Base-by-base conservation (phyloP, 2,113 vertebrate species). In the Myrmecobius fasciatus region DNA sequence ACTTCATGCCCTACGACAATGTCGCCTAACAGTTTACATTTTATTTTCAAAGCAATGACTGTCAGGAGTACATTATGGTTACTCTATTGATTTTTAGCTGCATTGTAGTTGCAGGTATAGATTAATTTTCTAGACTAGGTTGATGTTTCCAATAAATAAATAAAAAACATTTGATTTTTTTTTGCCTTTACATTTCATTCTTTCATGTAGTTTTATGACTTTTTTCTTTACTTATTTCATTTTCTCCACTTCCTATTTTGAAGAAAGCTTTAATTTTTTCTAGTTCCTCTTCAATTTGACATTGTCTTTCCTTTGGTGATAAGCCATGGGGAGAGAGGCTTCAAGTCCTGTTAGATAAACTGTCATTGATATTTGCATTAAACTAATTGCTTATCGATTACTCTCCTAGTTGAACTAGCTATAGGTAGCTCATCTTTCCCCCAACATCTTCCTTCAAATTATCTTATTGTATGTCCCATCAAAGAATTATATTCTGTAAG, bases 401-500 rank as follows among this genome's bases (percentile, higher is more conserved):
- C 0, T 52, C 28, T 54, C 11, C 31, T 91, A 12, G 51, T 75
- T 89, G 17, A 96, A 91, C 93, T 25, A 91, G 26, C 7, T 46
- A 28, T 14, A 46, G 3, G 46, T 28, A 51, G 2, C 14, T 91
- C 60, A 24, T 25, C 9, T n/a, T 10, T 1, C 31, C 8, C 6
- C 46, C 56, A 89, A 93, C 46, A 94, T 52, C 22, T 56, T 25
- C 93, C 20, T 93, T 11, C 28, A 75, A 89, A 60, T 31, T 25
- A 83, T 7, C 8, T 25, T 89, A 3, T 51, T 89, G 94, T 25
- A 94, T n/a, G 56, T 49, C 7, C 5, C 90, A 8, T 48, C 91
- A 28, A 31, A 93, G 92, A 96, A n/a, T 52, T 3, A 52, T 47
- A 91, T 54, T 94, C 53, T 92, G 3, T 51, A 93, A 94, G 89